These are phyloP conservation scores for Lordiphosa clarofinis DNA, from an alignment of 1,140 invertebrate genomes.

Conservation along the genomic window DNA sequence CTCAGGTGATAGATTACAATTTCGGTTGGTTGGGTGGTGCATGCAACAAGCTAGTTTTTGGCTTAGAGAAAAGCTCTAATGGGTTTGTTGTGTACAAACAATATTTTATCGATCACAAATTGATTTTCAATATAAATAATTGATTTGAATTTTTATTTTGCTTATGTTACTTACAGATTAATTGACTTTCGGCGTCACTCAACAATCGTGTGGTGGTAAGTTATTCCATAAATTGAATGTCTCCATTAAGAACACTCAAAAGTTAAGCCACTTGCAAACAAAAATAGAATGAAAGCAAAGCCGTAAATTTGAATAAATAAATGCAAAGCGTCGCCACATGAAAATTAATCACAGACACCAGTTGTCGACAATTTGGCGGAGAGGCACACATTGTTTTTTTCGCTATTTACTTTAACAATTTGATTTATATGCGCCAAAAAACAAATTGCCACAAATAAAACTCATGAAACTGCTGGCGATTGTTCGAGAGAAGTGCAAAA, in stretches of 20 bases:
- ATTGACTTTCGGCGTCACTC: too few species aligned
- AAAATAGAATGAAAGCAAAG: slow-evolving; percentile 12
- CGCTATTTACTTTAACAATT: slow-evolving; percentile 48
- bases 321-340: slow-evolving; percentile 30
- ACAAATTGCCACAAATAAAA: slow-evolving; percentile 53
- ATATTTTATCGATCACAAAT: too few species aligned
- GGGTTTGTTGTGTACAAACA: slow-evolving; percentile 28
- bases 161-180: too few species aligned
- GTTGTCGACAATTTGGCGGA: slow-evolving; percentile 25
- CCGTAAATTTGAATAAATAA: slow-evolving; percentile 38
- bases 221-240: slow-evolving; percentile 22
- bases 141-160: background rate
- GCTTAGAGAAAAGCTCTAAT: slow-evolving; percentile 24
- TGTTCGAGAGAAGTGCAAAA: slow-evolving; percentile 8
- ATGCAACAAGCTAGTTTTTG: slow-evolving; percentile 1
- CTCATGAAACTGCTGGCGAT: slow-evolving; percentile 40
- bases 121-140: too few species aligned
- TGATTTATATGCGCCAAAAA: slow-evolving; percentile 50
- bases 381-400: background rate
- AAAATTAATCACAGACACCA: slow-evolving; percentile 51
- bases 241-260: slow-evolving; percentile 28
- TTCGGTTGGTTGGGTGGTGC: slow-evolving; percentile 3
- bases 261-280: slow-evolving; percentile 3
- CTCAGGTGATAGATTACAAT: slow-evolving; percentile 62
- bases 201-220: too few species aligned